Conservation (phyloP, 2,797 vertebrate species). For the Saguinus oedipus region DNA sequence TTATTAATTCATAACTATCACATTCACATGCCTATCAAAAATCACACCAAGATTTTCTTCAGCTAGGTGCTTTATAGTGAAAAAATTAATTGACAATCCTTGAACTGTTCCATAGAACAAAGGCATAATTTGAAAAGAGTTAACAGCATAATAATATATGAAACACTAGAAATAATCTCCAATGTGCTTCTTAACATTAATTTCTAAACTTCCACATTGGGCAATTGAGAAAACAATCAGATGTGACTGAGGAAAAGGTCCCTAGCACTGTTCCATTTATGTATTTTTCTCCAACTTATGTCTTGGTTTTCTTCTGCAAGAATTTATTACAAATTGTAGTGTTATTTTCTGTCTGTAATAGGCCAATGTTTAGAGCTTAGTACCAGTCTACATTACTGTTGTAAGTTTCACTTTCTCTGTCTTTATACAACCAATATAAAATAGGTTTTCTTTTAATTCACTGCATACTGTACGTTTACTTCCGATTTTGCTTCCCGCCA, state of each 20-base stretch:
- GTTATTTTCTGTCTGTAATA: background rate
- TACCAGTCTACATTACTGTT: background rate
- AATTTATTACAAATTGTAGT: background rate
- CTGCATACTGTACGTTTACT: background rate
- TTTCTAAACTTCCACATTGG: background rate
- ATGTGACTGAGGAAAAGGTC: background rate
- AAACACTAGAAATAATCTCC: slow-evolving; percentile 7
- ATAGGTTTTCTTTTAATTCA: background rate
- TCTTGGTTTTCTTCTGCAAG: background rate
- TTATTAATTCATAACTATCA: background rate
- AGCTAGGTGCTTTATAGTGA: slow-evolving; percentile 13
- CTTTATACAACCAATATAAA: background rate
- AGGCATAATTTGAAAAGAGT: background rate
- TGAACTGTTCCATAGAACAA: background rate
- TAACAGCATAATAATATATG: background rate
- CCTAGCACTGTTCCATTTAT: background rate
- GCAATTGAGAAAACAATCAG: background rate
- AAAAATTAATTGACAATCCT: slow-evolving; percentile 37
- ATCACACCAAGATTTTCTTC: slow-evolving; percentile 12
- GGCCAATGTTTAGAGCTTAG: slow-evolving; percentile 3
- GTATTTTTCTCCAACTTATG: background rate
- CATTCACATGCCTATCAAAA: background rate
- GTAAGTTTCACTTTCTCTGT: background rate
- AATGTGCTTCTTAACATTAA: background rate
- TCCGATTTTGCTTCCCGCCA: background rate